Conservation (phyloP, 2,888 invertebrate genomes). For the Anarsia innoxiella region DNA sequence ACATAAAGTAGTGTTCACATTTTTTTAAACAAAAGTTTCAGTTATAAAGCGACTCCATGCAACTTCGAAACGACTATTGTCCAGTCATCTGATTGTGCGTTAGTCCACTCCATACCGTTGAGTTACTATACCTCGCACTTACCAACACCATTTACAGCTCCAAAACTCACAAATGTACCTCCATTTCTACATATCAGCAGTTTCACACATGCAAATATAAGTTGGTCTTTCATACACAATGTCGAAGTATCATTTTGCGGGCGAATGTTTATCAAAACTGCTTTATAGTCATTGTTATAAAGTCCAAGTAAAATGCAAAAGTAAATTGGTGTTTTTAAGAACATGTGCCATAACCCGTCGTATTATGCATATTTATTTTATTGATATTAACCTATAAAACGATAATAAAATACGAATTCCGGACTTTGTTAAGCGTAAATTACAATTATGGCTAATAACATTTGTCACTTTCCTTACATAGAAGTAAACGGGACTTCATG, state of each 20-base stretch:
- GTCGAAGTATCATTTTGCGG: too few relatives aligned
- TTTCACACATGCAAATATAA: background rate
- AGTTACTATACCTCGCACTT: constrained; percentile 18
- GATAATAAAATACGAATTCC: too few relatives aligned
- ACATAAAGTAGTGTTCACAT: too few relatives aligned
- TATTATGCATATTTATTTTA: constrained; percentile 32
- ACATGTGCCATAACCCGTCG: constrained; percentile 7
- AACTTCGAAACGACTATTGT: constrained; percentile 33
- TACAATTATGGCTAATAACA: too few relatives aligned
- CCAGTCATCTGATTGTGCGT: constrained; percentile 53
- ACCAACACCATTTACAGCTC: background rate
- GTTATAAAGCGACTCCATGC: background rate
- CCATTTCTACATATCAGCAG: background rate
- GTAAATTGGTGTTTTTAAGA: constrained; percentile 4
- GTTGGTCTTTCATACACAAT: too few relatives aligned
- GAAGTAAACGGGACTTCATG: too few relatives aligned
- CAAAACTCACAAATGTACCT: background rate
- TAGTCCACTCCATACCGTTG: constrained; percentile 38
- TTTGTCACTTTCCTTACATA: too few relatives aligned
- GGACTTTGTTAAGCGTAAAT: too few relatives aligned
- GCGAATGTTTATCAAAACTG: too few relatives aligned
- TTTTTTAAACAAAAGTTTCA: background rate
- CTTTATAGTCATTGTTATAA: background rate
- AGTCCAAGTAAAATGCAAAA: background rate
- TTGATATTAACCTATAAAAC: constrained; percentile 29